Evolutionary conservation across 2,113 vertebrate species (phyloP).

Genomic region (Hippocampus guttulatus): DNA sequence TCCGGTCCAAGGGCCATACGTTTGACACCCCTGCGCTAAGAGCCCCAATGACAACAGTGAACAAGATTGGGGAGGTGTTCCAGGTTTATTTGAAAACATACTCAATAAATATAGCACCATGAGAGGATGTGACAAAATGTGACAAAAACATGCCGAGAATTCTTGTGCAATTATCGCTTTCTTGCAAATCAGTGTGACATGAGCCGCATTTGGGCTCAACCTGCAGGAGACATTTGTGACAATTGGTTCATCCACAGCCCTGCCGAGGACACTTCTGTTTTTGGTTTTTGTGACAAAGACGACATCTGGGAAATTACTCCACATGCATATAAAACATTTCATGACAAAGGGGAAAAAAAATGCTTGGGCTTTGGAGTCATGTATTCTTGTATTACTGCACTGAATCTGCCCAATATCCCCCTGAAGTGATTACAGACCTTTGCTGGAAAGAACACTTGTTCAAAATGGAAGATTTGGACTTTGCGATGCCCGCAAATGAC

Average conservation of each 20-base stretch:
- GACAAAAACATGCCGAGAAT: constrained; percentile 5
- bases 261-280: constrained; percentile 24
- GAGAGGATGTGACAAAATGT: constrained; percentile 17
- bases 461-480: constrained; percentile 1
- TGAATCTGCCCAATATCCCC: constrained; percentile 26
- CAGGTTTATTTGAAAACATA: constrained; percentile 54
- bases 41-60: not conserved
- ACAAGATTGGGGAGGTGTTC: constrained; percentile 17
- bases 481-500: constrained; percentile 2
- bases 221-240: not conserved
- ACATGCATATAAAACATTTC: constrained; percentile 42
- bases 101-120: constrained; percentile 69
- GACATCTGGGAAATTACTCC: constrained; percentile 27
- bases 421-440: constrained; percentile 25
- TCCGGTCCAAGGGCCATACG: not conserved
- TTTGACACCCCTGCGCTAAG: not conserved
- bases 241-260: constrained; percentile 15
- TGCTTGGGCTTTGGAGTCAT: constrained; percentile 10
- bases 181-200: constrained; percentile 4
- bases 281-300: constrained; percentile 21
- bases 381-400: constrained; percentile 14
- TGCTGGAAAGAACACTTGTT: constrained; percentile 18
- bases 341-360: constrained; percentile 10
- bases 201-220: constrained; percentile 24
- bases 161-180: not conserved